phyloP scores from a whole-genome alignment of 2,888 invertebrate genomes.

The Watsonalla binaria region DNA sequence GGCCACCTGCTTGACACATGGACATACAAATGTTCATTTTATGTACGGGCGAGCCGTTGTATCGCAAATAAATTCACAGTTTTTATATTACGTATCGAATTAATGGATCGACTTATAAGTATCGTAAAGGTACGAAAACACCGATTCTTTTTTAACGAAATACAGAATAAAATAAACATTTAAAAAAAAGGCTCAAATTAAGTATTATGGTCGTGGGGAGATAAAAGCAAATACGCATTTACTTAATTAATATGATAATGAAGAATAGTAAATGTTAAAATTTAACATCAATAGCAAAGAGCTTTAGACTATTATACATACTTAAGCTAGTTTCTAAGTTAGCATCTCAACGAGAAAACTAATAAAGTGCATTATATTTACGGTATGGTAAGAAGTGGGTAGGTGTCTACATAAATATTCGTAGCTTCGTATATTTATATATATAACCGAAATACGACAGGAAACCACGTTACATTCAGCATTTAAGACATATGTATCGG shows the following conservation, averaged over 20 bases:
- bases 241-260: neutral
- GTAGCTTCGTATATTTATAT: neutral
- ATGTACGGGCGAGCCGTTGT: slow-evolving; percentile 46
- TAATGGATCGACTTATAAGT: slow-evolving; percentile 38
- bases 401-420: neutral
- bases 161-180: slow-evolving; percentile 27
- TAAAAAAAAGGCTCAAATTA: slow-evolving; percentile 27
- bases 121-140: slow-evolving; percentile 35
- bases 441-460: too few relatives aligned
- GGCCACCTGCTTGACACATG: slow-evolving; percentile 62
- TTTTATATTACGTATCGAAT: slow-evolving; percentile 66
- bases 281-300: neutral
- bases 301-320: neutral
- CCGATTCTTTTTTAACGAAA: slow-evolving; percentile 35
- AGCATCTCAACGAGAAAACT: too few relatives aligned
- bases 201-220: slow-evolving; percentile 26
- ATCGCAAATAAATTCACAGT: slow-evolving; percentile 60
- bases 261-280: too few relatives aligned
- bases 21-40: slow-evolving; percentile 56
- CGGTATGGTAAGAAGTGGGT: neutral
- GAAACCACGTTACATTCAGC: too few relatives aligned
- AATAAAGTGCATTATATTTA: neutral
- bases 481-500: too few relatives aligned
- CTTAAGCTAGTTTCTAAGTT: too few relatives aligned
- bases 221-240: neutral